These are phyloP conservation scores for Noctuana brunneofusca DNA, from an alignment of 2,888 invertebrate genomes.

Conservation along the genomic window DNA sequence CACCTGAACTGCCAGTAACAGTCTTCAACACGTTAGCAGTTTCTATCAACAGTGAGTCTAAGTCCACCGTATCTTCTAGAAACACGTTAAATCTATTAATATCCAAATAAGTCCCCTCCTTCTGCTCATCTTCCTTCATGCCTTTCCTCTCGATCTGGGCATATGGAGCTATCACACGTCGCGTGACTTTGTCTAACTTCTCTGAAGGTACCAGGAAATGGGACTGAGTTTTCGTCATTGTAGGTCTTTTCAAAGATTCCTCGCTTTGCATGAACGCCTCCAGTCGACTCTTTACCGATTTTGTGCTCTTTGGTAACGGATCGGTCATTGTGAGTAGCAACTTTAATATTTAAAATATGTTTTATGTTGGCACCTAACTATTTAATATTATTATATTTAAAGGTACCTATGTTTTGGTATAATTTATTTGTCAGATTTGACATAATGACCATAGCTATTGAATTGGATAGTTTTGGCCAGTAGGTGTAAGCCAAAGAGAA, in stretches of 20 bases:
- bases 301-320: constrained; percentile 50
- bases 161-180: constrained; percentile 84
- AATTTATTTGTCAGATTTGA: too few species aligned
- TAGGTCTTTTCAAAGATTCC: constrained; percentile 32
- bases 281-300: constrained; percentile 55
- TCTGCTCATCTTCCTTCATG: constrained; percentile 60
- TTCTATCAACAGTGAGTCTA: constrained; percentile 80
- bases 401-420: too few species aligned
- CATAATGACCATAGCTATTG: too few species aligned
- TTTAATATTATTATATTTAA: too few species aligned
- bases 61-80: constrained; percentile 81
- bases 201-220: constrained; percentile 73
- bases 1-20: constrained; percentile 81
- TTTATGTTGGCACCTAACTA: too few species aligned
- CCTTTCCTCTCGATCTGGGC: constrained; percentile 75
- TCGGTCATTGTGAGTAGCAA: constrained; percentile 47
- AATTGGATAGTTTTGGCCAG: too few species aligned
- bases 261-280: constrained; percentile 46
- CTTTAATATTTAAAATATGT: too few species aligned
- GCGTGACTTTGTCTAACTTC: constrained; percentile 78
- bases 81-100: constrained; percentile 75
- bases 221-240: constrained; percentile 58
- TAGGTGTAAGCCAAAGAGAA: too few species aligned
- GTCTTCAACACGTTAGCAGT: constrained; percentile 82
- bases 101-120: constrained; percentile 64